Evolutionary conservation across 2,113 vertebrate species (phyloP).

Genomic region (Phodopus roborovskii): DNA sequence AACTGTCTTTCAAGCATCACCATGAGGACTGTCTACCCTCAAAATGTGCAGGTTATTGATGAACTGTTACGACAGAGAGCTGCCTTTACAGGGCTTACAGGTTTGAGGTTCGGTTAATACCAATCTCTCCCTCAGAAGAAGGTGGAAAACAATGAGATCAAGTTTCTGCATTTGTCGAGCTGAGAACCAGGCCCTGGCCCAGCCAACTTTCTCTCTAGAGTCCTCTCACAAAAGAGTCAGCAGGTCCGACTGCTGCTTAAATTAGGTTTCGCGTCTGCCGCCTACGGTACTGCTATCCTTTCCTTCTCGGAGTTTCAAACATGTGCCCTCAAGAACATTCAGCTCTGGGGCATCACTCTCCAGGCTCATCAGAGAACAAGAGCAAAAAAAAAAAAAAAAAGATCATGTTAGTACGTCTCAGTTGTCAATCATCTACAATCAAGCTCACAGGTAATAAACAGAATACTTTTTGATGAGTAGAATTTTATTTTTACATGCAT

Average conservation of each 20-base stretch:
- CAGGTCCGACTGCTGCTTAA: background rate
- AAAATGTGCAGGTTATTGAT: background rate
- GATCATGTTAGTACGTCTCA: constrained; percentile 65
- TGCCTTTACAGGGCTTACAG: background rate
- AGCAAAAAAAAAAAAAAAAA: constrained; percentile 52
- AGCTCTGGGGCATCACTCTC: background rate
- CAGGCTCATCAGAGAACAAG: background rate
- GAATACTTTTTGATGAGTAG: constrained; percentile 60
- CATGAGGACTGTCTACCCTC: background rate
- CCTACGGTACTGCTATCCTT: background rate
- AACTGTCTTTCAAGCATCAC: background rate
- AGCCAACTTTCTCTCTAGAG: background rate
- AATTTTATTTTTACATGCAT: constrained; percentile 70
- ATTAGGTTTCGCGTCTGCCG: background rate
- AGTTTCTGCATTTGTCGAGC: background rate
- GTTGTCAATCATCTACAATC: constrained; percentile 78
- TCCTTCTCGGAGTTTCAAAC: constrained; percentile 5
- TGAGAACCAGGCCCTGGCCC: background rate
- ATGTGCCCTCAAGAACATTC: background rate
- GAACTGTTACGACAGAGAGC: background rate
- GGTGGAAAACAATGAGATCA: background rate
- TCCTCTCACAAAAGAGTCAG: background rate
- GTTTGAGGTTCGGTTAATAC: background rate
- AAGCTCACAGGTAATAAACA: constrained; percentile 77
- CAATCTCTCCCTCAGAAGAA: background rate